These are phyloP conservation scores for Nesoenas mayeri DNA, from an alignment of 2,113 vertebrate genomes.

Conservation along the genomic window DNA sequence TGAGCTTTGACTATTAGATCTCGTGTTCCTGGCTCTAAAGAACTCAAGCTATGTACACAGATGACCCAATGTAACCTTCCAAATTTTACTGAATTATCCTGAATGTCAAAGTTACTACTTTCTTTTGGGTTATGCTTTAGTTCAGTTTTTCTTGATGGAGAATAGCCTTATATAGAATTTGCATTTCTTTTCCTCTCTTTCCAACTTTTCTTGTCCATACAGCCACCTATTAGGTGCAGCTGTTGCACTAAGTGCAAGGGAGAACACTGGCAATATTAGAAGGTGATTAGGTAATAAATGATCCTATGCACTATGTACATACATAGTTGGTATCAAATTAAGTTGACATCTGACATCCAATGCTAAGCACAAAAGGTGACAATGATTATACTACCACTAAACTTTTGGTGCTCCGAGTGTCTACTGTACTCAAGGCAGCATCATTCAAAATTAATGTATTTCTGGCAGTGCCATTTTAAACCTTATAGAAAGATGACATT, in stretches of 20 bases:
- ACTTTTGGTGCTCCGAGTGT: not conserved
- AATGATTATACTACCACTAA: not conserved
- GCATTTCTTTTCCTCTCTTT: not conserved
- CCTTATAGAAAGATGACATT: not conserved
- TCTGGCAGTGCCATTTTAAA: not conserved
- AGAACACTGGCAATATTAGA: not conserved
- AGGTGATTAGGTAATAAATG: not conserved
- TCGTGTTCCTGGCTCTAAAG: not conserved
- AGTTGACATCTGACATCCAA: not conserved
- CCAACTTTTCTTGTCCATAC: not conserved
- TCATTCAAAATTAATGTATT: not conserved
- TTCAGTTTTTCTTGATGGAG: not conserved
- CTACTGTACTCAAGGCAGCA: not conserved
- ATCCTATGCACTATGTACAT: not conserved
- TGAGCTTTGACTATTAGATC: not conserved
- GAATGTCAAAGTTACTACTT: not conserved
- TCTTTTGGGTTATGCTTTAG: not conserved
- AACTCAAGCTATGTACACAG: not conserved
- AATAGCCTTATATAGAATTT: not conserved
- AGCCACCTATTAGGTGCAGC: not conserved
- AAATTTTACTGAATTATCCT: not conserved
- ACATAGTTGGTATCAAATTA: not conserved
- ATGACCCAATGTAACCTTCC: not conserved
- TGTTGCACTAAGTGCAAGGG: not conserved
- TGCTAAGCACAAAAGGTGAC: not conserved